These are phyloP conservation scores for Ophthalmolycus amberensis DNA, from an alignment of 2,113 vertebrate species.

Conservation along the genomic window DNA sequence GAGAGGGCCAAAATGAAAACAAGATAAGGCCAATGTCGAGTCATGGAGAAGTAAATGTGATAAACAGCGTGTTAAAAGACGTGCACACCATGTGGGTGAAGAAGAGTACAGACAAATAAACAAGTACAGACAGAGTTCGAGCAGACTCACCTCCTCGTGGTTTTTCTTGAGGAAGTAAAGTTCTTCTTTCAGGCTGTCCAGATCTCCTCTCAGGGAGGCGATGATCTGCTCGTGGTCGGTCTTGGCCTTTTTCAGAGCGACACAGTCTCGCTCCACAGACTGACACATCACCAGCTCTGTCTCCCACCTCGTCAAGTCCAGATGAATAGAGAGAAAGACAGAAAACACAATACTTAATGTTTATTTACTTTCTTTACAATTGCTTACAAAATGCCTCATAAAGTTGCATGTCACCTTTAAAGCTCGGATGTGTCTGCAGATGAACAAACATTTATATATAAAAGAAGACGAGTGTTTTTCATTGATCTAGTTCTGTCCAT, in stretches of 20 bases:
- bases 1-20: constrained; percentile 37
- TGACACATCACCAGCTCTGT: constrained; percentile 87
- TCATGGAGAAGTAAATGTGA: constrained; percentile 12
- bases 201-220: constrained; percentile 87
- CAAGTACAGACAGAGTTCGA: not conserved
- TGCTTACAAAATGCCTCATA: not conserved
- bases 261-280: constrained; percentile 91
- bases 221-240: constrained; percentile 89
- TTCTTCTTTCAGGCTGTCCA: constrained; percentile 92
- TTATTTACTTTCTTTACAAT: not conserved
- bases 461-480: not conserved
- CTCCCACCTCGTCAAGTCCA: constrained; percentile 83
- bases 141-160: constrained; percentile 88
- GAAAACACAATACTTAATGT: not conserved
- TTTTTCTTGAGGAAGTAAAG: constrained; percentile 92
- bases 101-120: not conserved
- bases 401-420: not conserved
- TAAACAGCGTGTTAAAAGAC: not conserved
- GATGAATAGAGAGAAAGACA: not conserved
- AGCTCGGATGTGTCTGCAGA: not conserved
- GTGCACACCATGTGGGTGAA: not conserved
- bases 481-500: not conserved
- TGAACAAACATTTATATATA: not conserved
- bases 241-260: constrained; percentile 88
- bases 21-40: constrained; percentile 45